phyloP scores from a whole-genome alignment of 2,888 invertebrate genomes.

The Catocala fraxini region DNA sequence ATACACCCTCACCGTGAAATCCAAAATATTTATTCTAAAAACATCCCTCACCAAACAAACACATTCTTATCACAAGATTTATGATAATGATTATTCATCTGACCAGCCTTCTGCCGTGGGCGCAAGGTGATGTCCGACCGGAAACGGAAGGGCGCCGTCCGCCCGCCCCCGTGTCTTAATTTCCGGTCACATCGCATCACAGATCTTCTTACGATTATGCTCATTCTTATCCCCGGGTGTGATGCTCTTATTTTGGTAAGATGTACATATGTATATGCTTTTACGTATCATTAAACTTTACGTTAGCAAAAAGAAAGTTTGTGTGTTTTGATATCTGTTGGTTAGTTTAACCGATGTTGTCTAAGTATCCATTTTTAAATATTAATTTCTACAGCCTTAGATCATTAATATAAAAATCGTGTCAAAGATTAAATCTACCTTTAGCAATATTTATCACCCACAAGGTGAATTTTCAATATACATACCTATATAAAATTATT shows the following conservation, averaged over 20 bases:
- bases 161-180: constrained; percentile 77
- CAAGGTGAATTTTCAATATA: too few relatives aligned
- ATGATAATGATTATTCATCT: constrained; percentile 71
- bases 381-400: too few relatives aligned
- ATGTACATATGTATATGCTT: constrained; percentile 14
- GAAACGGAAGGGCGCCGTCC: constrained; percentile 64
- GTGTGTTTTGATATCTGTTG: too few relatives aligned
- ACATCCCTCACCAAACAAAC: constrained; percentile 12
- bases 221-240: constrained; percentile 49
- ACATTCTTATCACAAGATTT: constrained; percentile 50
- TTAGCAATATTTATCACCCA: too few relatives aligned
- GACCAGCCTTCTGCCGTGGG: constrained; percentile 63
- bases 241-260: constrained; percentile 31
- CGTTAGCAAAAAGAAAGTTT: neutral
- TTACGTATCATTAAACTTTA: neutral
- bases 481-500: too few relatives aligned
- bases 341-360: too few relatives aligned
- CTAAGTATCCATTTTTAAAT: too few relatives aligned
- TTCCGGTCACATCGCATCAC: constrained; percentile 78
- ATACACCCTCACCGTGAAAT: neutral
- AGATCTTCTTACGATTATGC: constrained; percentile 72
- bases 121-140: constrained; percentile 79
- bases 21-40: constrained; percentile 3
- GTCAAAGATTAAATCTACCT: too few relatives aligned
- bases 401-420: too few relatives aligned